Base-by-base conservation (phyloP, 2,797 vertebrate species). In the Distichodus sexfasciatus region DNA sequence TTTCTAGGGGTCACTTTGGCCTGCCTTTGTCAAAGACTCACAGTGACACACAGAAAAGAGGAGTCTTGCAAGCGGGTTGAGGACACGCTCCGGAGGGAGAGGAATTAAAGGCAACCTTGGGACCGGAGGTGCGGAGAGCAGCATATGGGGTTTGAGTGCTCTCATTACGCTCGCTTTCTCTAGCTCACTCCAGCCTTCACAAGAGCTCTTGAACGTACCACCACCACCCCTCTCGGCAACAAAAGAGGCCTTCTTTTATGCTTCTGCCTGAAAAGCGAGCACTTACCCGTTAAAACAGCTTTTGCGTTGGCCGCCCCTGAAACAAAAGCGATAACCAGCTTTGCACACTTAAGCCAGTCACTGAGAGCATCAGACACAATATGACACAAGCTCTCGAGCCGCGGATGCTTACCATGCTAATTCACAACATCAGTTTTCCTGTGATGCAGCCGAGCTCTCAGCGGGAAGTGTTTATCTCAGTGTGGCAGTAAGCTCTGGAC, bases 81-180 rank as follows among this genome's bases (percentile, higher is more conserved):
- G 46, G 48, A 51, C 50, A 60, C 50, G 38, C 31, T 29, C 33
- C 51, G 60, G 46, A 59, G 35, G 48, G 55, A 68, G 59, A 46
- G 55, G 76, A 87, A 85, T 87, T 85, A 88, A 87, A 88, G 77
- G 81, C 77, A 80, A 78, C 83, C 75, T 84, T 84, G 85, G 87
- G 87, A 84, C 78, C 57, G 48, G 58, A 84, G 76, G 54, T 80
- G 79, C 81, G 78, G 58, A 68, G 73, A 86, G 82, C 68, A 85
- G 79, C 89, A 92, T 90, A 90, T 90, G 90, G 87, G 79, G 83
- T 76, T 89, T 90, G 89, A 91, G 84, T 87, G 83, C 77, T 85
- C 87, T 88, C 87, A 85, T 88, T 92, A 85, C 74, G 77, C 75
- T 72, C 67, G 54, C 44, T 79, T 85, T 78, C 74, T 74, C 76